Evolutionary conservation across 2,113 vertebrate genomes (phyloP), one percentile per base, ranked within the genome.

Genomic region (Poeciliopsis turrubarensis): DNA sequence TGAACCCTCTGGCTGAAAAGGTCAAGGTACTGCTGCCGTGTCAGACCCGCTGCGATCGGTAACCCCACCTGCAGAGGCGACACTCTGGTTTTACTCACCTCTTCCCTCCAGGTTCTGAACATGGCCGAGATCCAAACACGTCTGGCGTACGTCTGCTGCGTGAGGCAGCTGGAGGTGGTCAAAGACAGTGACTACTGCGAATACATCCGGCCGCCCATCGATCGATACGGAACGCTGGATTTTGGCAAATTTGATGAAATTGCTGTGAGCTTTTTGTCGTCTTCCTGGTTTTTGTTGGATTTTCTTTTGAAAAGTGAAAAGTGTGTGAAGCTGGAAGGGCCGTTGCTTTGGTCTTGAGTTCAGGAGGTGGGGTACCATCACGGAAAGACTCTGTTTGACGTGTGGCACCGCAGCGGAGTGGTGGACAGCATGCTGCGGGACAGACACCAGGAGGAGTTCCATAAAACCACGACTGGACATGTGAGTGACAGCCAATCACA

Each of bases 41-140:
- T 47, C 44, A 19, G 44, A 47, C 14, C 60, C 4, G 22, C 57
- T 19, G 39, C 17, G 19, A 9, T 14, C 17, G 15, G 27, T 31
- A 11, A 37, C 25, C 22, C 2, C 19, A 22, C 2, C 11, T 11
- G 10, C 11, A 62, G 17, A 65, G 63, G 34, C 61, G 1, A 11
- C 9, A 34, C 63, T 25, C 30, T 34, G 17, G 8, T 5, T 19
- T 41, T 41, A 26, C 13, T 2, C 26, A 39, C 29, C 2, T 26
- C 30, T 44, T n/a, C 26, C 61, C 7, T 25, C 29, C 84, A 99
- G 97, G 97, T 99, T 82, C 82, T 97, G 91, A 96, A 97, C 91
- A 97, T 98, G 97, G 97, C 96, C 0, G 97, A 99, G 94, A 98
- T 99, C 91, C 97, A 99, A 86, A 96, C 97, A 0, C 95, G 97